Conservation (phyloP, 2,113 vertebrate genomes). For the Scomber scombrus region DNA sequence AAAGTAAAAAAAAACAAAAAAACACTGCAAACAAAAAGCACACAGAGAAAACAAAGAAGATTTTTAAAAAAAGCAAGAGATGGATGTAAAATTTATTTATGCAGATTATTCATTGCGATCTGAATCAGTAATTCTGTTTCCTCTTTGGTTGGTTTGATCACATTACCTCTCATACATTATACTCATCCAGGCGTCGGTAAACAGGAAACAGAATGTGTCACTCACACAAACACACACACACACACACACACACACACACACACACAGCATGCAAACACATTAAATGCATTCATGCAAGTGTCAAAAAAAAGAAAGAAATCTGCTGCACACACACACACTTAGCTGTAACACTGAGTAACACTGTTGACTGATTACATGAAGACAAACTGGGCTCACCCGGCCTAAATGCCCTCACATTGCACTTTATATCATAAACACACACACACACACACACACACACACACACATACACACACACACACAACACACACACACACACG, state of each 20-base stretch:
- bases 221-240: constrained; percentile 30
- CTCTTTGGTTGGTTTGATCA: constrained; percentile 35
- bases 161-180: constrained; percentile 8
- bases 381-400: constrained; percentile 49
- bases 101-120: constrained; percentile 34
- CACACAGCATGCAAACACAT: constrained; percentile 28
- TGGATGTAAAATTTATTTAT: constrained; percentile 40
- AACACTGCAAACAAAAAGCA: constrained; percentile 67
- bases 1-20: constrained; percentile 1
- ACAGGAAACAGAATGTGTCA: constrained; percentile 50
- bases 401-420: constrained; percentile 76
- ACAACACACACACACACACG: background rate
- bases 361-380: constrained; percentile 44
- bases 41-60: constrained; percentile 14
- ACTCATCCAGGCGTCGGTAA: constrained; percentile 28
- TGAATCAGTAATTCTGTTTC: constrained; percentile 47
- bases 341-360: constrained; percentile 30
- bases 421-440: constrained; percentile 71
- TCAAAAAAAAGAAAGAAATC: background rate
- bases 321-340: constrained; percentile 6
- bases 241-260: constrained; percentile 24
- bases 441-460: constrained; percentile 7
- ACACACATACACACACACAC: background rate
- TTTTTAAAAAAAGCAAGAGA: constrained; percentile 19
- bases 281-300: constrained; percentile 44